Evolutionary conservation across 2,888 invertebrate genomes (phyloP).

Genomic region (Matsumyia berberina): DNA sequence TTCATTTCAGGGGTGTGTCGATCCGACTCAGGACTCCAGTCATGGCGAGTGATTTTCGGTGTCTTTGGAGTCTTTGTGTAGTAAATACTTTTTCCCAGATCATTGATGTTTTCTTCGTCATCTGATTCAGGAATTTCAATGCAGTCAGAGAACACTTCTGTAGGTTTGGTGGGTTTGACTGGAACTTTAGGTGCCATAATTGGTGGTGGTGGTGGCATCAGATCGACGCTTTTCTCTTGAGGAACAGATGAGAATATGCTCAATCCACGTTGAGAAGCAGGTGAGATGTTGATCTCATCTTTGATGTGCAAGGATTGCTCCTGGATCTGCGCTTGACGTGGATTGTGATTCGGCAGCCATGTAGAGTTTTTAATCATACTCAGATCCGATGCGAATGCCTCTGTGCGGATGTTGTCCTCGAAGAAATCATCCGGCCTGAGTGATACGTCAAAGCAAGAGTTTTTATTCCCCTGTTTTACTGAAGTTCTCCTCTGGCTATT

Average conservation of each 20-base stretch:
- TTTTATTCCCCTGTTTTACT: conserved; percentile 4
- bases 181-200: conserved; percentile 8
- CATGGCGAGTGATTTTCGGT: conserved; percentile 77
- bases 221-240: conserved; percentile 20
- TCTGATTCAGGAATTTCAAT: conserved; percentile 67
- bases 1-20: conserved; percentile 41
- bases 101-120: conserved; percentile 39
- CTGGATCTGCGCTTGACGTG: conserved; percentile 70
- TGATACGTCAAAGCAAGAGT: background rate
- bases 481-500: background rate
- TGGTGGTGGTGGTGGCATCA: conserved; percentile 39
- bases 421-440: conserved; percentile 73
- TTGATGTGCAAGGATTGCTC: conserved; percentile 78
- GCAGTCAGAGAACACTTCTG: conserved; percentile 5
- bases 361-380: conserved; percentile 83
- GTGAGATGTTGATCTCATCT: conserved; percentile 46
- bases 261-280: conserved; percentile 2
- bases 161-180: conserved; percentile 27
- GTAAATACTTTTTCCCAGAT: conserved; percentile 81
- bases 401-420: conserved; percentile 82
- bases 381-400: conserved; percentile 81
- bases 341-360: conserved; percentile 78
- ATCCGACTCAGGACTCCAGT: conserved; percentile 79
- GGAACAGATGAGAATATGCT: conserved; percentile 38
- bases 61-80: conserved; percentile 80